Base-by-base conservation (phyloP, 1,140 invertebrate genomes). In the Drosophila sulfurigaster region DNA sequence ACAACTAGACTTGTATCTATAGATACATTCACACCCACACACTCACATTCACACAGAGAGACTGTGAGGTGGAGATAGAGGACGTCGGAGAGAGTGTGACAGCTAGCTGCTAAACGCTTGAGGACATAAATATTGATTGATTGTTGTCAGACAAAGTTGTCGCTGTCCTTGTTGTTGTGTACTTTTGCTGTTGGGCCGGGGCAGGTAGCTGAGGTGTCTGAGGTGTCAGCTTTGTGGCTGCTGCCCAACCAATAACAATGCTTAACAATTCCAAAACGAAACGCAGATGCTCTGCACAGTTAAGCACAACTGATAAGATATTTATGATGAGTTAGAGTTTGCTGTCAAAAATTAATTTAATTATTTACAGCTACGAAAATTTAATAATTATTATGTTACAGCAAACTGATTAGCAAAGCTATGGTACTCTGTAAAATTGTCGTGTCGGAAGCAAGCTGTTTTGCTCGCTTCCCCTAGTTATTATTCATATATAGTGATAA, bases 111-210 rank as follows among this genome's bases (percentile, higher is more conserved):
- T 80, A 82, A 65, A 64, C 72, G 83, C 83, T 68, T 51, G 48
- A 81, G 77, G 74, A 78, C 81, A 88, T 81, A 88, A 88, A 88
- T 88, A 89, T 89, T 88, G 83, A 88, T 88, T 83, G 83, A 88
- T 88, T 88, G 83, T 89, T 85, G 85, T 88, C 85, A 88, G 69
- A 73, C 78, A 63, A 69, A 65, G 46, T 72, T 65, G 62, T 62
- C 52, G 56, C 59, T 35, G 70, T 54, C 30, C 51, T 63, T 76
- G 48, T 70, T 46, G 49, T 60, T 73, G 49, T 56, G 35, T 56
- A 41, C 49, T 38, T 38, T 38, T 38, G 60, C 52, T 66, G 54
- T 11, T 25, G 45, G 20, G 38, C 8, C 41, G 56, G 62, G 45
- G 60, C 76, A 76, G 76, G 73, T 76, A 57, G 38, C 57, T 78